Evolutionary conservation across 1,140 invertebrate genomes (phyloP), one percentile per base, ranked within the genome.

Genomic region (Cepaea nemoralis): DNA sequence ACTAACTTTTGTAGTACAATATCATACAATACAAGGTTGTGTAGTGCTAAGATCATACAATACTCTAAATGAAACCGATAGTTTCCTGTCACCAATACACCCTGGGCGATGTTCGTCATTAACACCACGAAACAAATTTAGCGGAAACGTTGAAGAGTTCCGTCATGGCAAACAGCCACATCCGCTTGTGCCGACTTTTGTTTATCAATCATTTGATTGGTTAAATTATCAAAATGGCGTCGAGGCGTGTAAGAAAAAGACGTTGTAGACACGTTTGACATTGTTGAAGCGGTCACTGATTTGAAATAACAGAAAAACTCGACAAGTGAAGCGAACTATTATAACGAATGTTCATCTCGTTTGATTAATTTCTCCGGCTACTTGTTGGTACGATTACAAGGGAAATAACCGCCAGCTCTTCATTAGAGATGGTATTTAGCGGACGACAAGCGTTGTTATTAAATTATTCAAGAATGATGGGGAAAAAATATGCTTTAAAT

Each of bases 161-260:
- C 50, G 50, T 59, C 75, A 77, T 66, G 75, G 40, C 75, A 59
- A 77, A 77, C 50, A 63, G 50, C 55, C 75, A 77, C 75, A 66
- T 77, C 75, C 75, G 55, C 50, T 66, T 77, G 50, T 77, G 55
- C 6, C 50, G 75, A n/a, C 55, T 78, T 78, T 78, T 69, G 77
- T 78, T 78, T 78, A 78, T 67, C 77, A 67, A 69, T 45, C 59
- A 69, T 39, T n/a, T 78, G 77, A 78, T 78, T 78, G 77, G 77
- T 78, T 78, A 50, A 78, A 78, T 78, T 78, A 78, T 78, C 77
- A 67, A 78, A 45, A 78, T 69, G 77, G 77, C 39, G 63, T 1
- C 39, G 1, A 78, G 35, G 39, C 77, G 63, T 37, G 63, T 6
- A 6, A 42, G 66, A 35, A 16, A 67, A 22, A 35, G 27, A 5